Evolutionary conservation across 2,113 vertebrate species (phyloP).

Genomic region (Pomatorhinus ruficollis): DNA sequence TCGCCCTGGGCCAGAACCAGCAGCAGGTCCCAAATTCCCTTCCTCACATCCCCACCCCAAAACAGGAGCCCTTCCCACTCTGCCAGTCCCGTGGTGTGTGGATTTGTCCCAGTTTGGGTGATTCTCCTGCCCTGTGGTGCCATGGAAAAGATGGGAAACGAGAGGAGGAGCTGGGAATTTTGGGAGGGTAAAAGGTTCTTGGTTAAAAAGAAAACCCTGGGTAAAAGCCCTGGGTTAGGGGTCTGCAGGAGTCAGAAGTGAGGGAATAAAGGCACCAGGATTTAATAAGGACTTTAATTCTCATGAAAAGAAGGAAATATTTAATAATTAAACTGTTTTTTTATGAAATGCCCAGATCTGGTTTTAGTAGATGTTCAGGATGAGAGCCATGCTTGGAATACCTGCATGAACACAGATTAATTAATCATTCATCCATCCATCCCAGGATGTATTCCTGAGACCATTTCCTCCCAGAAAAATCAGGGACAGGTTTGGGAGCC

Average conservation of each 20-base stretch:
- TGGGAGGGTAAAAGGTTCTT: background rate
- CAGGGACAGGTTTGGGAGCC: background rate
- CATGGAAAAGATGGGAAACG: accelerated
- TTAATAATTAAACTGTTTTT: background rate
- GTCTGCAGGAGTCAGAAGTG: accelerated
- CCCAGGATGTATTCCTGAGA: background rate
- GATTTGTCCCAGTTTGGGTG: background rate
- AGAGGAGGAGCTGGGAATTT: background rate
- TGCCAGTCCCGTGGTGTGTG: background rate
- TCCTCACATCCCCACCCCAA: background rate
- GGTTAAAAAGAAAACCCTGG: too few relatives aligned
- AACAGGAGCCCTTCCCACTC: background rate
- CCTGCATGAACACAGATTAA: background rate
- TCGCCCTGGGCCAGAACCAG: background rate
- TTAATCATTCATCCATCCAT: too few relatives aligned
- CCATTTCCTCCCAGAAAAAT: background rate
- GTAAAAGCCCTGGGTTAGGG: too few relatives aligned
- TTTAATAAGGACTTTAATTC: background rate
- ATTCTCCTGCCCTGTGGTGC: background rate
- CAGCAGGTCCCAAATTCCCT: background rate
- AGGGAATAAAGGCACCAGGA: background rate
- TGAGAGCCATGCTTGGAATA: background rate
- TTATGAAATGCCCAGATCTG: background rate
- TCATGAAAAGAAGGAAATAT: too few relatives aligned
- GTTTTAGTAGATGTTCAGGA: background rate